A percentile compares a stretch with the other conserved stretches of the same genome.
Evolutionary conservation across 2,113 vertebrate species (phyloP).

Genomic region (Neotragus moschatus): DNA sequence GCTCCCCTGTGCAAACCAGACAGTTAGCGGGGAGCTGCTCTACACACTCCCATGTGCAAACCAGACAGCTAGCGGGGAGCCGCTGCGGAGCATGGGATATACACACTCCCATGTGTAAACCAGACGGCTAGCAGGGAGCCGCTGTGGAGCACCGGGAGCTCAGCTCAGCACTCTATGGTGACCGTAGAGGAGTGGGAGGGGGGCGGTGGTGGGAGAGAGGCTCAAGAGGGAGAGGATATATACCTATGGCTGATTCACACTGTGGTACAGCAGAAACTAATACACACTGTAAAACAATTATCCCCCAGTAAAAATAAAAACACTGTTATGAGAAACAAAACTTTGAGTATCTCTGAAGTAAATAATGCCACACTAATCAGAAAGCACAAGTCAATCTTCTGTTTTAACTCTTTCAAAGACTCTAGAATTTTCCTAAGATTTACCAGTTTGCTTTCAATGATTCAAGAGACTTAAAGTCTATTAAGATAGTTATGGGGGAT

Average conservation of each 20-base stretch:
- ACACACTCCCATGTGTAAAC: too few relatives aligned
- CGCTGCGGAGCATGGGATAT: too few relatives aligned
- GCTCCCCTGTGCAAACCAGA: too few relatives aligned
- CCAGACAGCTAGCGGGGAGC: too few relatives aligned
- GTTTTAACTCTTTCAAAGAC: background rate
- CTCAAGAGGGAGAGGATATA: background rate
- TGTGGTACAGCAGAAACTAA: background rate
- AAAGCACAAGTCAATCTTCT: background rate
- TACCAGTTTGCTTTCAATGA: background rate
- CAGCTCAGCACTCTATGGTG: background rate
- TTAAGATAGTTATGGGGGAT: background rate
- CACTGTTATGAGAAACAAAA: background rate
- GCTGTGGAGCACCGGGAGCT: too few relatives aligned
- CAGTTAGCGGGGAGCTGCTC: too few relatives aligned
- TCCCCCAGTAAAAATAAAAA: background rate
- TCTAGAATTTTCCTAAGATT: background rate
- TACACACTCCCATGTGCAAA: fast-evolving
- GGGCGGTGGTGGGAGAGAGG: fast-evolving
- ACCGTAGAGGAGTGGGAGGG: background rate
- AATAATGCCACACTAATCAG: background rate
- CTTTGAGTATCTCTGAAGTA: background rate
- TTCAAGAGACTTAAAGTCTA: background rate
- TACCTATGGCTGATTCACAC: background rate
- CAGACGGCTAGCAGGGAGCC: too few relatives aligned
- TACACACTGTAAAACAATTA: background rate